These are phyloP conservation scores for Cephus runcator DNA, from an alignment of 2,888 invertebrate species.

Conservation along the genomic window DNA sequence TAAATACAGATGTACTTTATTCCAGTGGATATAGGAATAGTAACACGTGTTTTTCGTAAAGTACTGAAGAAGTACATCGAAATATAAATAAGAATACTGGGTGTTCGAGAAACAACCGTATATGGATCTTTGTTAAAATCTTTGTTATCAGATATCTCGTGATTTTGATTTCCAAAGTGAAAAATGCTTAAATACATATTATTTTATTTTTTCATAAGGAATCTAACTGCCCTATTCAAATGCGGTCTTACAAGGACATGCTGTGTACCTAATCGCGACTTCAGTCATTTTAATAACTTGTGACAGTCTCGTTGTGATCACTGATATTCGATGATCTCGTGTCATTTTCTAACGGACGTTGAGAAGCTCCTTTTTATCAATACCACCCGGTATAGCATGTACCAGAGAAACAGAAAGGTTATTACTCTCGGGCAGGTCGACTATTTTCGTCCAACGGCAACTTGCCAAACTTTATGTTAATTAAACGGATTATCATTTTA, in stretches of 20 bases:
- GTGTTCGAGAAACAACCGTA: background rate
- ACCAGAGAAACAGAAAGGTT: slow-evolving; percentile 54
- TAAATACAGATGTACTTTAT: background rate
- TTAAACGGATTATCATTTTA: slow-evolving; percentile 54
- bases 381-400: background rate
- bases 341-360: background rate
- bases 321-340: background rate
- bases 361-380: background rate
- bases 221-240: background rate
- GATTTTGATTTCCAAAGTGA: too few species aligned
- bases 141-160: too few species aligned
- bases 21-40: background rate
- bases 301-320: background rate
- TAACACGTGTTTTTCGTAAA: background rate
- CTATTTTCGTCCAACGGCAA: slow-evolving; percentile 58
- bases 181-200: too few species aligned
- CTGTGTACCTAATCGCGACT: background rate
- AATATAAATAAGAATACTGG: background rate
- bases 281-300: background rate
- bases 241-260: background rate
- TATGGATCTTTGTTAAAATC: too few species aligned
- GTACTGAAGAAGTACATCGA: background rate
- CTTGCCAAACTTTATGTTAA: slow-evolving; percentile 61
- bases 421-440: slow-evolving; percentile 54
- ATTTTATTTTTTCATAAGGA: too few species aligned